Percentiles rank a stretch among this genome's conserved stretches.
Conservation (phyloP, 2,888 invertebrate genomes). For the Tholera decimalis region DNA sequence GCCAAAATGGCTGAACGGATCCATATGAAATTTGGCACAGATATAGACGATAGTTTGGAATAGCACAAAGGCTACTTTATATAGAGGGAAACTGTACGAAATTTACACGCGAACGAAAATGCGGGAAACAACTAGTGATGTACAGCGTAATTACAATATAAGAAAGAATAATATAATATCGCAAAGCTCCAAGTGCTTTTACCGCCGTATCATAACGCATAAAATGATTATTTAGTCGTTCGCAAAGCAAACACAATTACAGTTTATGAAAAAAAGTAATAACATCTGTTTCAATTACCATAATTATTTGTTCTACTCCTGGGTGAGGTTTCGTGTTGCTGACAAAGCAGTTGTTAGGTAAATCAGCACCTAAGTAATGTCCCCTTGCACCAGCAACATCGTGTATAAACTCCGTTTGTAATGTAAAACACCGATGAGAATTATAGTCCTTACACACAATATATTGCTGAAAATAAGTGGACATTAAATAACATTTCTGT, state of each 20-base stretch:
- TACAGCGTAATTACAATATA: neutral
- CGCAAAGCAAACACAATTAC: constrained; percentile 49
- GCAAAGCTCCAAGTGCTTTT: constrained; percentile 43
- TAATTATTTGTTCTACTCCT: constrained; percentile 57
- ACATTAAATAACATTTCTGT: constrained; percentile 28
- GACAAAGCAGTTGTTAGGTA: constrained; percentile 70
- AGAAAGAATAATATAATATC: constrained; percentile 41
- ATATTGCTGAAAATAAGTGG: constrained; percentile 62
- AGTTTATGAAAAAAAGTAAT: neutral
- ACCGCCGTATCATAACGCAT: constrained; percentile 24
- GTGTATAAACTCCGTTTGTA: constrained; percentile 65
- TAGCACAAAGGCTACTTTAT: too few relatives aligned
- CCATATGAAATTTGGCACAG: too few relatives aligned
- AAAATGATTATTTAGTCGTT: constrained; percentile 14
- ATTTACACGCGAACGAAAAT: too few relatives aligned
- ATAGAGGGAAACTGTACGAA: too few relatives aligned
- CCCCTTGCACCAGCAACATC: constrained; percentile 50
- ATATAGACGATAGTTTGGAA: too few relatives aligned
- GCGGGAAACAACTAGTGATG: too few relatives aligned
- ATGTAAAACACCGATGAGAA: constrained; percentile 71
- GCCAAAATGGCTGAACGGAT: too few relatives aligned
- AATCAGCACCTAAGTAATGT: constrained; percentile 55
- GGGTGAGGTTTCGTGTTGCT: constrained; percentile 64
- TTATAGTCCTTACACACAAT: constrained; percentile 75
- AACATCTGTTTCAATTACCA: constrained; percentile 59